Evolutionary conservation across 2,113 vertebrate species (phyloP), one percentile per base, ranked within the genome.

Genomic region (Emydura subglobosa): DNA sequence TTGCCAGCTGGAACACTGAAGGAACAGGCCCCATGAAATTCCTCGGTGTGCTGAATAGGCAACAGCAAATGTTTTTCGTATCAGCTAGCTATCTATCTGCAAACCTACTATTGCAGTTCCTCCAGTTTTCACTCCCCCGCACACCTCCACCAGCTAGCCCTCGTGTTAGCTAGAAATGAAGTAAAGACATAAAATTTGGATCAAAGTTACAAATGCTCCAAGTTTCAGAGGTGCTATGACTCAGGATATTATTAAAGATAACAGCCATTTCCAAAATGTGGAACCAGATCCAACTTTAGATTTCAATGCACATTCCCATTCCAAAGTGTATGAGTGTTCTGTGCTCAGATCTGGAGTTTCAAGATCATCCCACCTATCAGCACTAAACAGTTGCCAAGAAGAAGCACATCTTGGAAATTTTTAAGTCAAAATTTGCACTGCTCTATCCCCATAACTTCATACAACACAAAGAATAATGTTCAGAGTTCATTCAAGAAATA

Each of bases 41-140:
- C 85, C 49, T 91, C 9, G 49, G 22, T 8, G 31, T 83, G 21
- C 4, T 16, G 19, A 55, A 27, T 14, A 82, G 9, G 42, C 31
- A 11, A 34, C 5, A 87, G 34, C 78, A 92, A 49, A 1, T 88
- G 59, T 88, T 79, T 86, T 83, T 39, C 82, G 82, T 17, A 14
- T 50, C 76, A n/a, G 7, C 42, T 90, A 16, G 53, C 31, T 76
- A 50, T 79, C 31, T 76, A 50, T 79, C 39, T 93, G 55, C 79
- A 85, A 82, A 92, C 90, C 44, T 57, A 89, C 53, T 53, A 65
- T 88, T 79, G 19, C 68, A 24, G 17, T 65, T 92, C 42, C 50
- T 78, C 29, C 44, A 80, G 22, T 22, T 96, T 96, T 79, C 42
- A 22, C n/a, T 88, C 42, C 85, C 74, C 57, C 95, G n/a, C 44